phyloP scores from a whole-genome alignment of 1,140 invertebrate genomes.

The Cecropterus lyciades region DNA sequence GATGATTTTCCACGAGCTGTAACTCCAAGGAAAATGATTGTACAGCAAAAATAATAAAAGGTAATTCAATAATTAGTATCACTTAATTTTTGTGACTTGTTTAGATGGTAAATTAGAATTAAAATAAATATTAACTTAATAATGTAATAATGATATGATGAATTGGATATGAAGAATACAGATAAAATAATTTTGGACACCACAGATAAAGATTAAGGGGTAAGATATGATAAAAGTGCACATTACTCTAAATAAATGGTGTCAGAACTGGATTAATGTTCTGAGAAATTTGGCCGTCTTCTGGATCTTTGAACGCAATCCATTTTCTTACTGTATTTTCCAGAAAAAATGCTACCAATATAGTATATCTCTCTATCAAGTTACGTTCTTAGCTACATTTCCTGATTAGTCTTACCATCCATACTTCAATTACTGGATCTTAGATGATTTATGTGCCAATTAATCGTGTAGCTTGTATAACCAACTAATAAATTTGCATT shows the following conservation, averaged over 20 bases:
- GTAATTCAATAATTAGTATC: too few species aligned
- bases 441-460: slow-evolving; percentile 1
- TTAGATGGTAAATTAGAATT: too few species aligned
- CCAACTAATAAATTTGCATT: not conserved
- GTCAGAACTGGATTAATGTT: not conserved
- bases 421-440: not conserved
- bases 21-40: too few species aligned
- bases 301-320: not conserved
- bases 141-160: too few species aligned
- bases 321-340: not conserved
- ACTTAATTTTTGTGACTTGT: too few species aligned
- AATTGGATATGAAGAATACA: too few species aligned
- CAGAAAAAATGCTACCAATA: too few species aligned
- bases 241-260: slow-evolving; percentile 1
- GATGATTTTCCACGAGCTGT: too few species aligned
- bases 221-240: slow-evolving; percentile 6
- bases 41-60: too few species aligned
- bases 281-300: not conserved
- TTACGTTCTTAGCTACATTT: not conserved
- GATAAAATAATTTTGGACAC: not conserved
- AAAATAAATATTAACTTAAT: too few species aligned
- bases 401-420: slow-evolving; percentile 1
- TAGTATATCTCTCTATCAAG: not conserved
- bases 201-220: not conserved
- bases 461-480: slow-evolving; percentile 5